Percentiles rank a stretch among this genome's conserved stretches.
Evolutionary conservation across 2,888 invertebrate genomes (phyloP).

Genomic region (Drosophila lacicola): DNA sequence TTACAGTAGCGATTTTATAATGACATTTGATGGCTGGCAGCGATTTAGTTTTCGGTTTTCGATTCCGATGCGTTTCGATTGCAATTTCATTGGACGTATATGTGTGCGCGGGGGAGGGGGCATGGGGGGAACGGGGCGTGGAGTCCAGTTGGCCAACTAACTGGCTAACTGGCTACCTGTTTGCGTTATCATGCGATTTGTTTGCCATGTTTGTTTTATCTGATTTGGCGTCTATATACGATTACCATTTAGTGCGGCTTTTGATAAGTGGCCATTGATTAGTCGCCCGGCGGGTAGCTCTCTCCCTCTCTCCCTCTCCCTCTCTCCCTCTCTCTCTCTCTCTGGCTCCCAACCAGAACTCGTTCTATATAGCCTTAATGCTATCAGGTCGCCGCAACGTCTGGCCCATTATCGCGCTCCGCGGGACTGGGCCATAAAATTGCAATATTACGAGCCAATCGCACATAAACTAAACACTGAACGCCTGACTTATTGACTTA

Average conservation of each 20-base stretch:
- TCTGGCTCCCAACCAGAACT: background rate
- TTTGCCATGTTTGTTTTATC: constrained; percentile 75
- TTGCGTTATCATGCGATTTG: constrained; percentile 69
- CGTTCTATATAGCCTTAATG: constrained; percentile 10
- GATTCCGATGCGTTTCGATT: constrained; percentile 31
- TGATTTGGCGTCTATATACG: constrained; percentile 57
- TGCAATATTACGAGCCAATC: constrained; percentile 45
- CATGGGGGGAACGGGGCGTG: background rate
- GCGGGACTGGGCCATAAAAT: constrained; percentile 33
- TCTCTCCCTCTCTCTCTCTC: background rate
- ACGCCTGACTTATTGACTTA: constrained; percentile 17
- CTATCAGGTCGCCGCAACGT: constrained; percentile 76
- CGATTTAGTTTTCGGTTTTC: constrained; percentile 46
- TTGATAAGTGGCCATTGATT: constrained; percentile 54
- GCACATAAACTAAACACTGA: constrained; percentile 49
- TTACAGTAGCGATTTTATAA: constrained; percentile 65
- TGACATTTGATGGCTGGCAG: constrained; percentile 59
- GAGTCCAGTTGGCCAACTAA: background rate
- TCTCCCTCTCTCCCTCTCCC: background rate
- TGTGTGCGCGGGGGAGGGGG: no score
- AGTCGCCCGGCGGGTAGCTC: constrained; percentile 19
- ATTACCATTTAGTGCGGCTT: constrained; percentile 52
- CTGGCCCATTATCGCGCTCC: constrained; percentile 60
- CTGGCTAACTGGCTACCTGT: constrained; percentile 27
- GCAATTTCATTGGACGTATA: constrained; percentile 35